phyloP scores from a whole-genome alignment of 2,113 vertebrate species.

The Salminus brasiliensis region DNA sequence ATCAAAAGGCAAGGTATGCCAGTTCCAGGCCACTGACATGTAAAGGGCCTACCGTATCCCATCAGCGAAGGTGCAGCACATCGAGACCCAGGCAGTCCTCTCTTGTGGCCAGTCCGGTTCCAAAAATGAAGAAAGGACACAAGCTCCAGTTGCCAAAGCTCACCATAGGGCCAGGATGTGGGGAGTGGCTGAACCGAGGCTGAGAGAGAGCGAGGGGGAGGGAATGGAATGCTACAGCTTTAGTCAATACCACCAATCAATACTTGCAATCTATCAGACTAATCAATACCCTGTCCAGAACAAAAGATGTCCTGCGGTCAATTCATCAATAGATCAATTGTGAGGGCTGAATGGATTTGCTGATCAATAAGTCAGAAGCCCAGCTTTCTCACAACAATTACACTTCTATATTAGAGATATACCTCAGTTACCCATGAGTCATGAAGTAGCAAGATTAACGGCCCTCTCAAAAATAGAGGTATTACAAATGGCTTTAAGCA shows the following conservation, averaged over 20 bases:
- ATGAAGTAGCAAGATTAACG: no score
- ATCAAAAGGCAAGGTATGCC: no score
- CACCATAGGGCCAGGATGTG: not conserved
- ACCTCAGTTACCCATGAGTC: no score
- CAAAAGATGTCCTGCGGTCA: conserved; percentile 21
- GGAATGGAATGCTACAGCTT: conserved; percentile 1
- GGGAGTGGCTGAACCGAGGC: not conserved
- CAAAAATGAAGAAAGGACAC: not conserved
- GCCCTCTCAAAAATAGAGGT: no score
- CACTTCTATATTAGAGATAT: no score
- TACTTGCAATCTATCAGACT: not conserved
- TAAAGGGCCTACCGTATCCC: not conserved
- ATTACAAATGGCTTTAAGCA: no score
- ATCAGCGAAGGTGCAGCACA: not conserved
- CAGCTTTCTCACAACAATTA: not conserved
- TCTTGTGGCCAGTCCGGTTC: not conserved
- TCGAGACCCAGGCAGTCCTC: not conserved
- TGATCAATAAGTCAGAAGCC: conserved; percentile 2
- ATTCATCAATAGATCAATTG: conserved; percentile 41
- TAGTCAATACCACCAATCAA: conserved; percentile 32
- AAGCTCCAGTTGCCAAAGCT: not conserved
- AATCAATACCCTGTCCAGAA: conserved; percentile 33
- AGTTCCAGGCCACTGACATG: not conserved
- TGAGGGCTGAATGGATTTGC: not conserved
- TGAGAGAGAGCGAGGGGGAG: not conserved